A percentile compares a stretch with the other conserved stretches of the same genome.
Conservation (phyloP, 2,113 vertebrate species). For the Forbesichthys agassizii region DNA sequence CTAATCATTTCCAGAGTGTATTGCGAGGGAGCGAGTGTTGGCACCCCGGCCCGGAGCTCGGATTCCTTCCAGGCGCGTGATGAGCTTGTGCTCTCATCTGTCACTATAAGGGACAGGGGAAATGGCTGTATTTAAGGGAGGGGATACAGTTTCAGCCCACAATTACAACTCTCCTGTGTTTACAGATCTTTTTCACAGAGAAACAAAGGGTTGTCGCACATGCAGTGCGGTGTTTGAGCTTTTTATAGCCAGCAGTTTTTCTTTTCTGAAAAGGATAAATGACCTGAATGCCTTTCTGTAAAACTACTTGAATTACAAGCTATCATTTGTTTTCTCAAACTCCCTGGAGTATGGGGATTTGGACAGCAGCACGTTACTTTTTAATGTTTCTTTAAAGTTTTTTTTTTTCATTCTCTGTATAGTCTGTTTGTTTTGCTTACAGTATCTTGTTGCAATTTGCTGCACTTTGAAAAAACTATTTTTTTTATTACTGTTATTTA, state of each 20-base stretch:
- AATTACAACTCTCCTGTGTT: conserved; percentile 75
- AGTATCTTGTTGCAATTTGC: conserved; percentile 14
- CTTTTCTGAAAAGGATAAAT: conserved; percentile 33
- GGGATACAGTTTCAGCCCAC: conserved; percentile 77
- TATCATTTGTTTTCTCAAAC: conserved; percentile 48
- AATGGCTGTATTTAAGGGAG: conserved; percentile 76
- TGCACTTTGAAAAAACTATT: conserved; percentile 3
- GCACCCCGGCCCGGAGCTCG: conserved; percentile 69
- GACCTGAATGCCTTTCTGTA: conserved; percentile 49
- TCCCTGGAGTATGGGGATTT: conserved; percentile 38
- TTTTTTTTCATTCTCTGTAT: background rate
- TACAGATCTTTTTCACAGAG: conserved; percentile 68
- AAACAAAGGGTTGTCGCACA: conserved; percentile 56
- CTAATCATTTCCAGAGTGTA: conserved; percentile 80
- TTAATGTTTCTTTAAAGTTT: conserved; percentile 27
- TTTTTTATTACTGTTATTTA: conserved; percentile 25
- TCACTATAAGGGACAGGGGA: conserved; percentile 77
- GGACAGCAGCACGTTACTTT: conserved; percentile 26
- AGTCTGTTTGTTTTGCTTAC: background rate
- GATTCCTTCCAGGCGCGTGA: conserved; percentile 69
- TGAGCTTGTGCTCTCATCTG: conserved; percentile 74
- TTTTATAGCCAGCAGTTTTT: conserved; percentile 49
- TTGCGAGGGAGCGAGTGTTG: conserved; percentile 67
- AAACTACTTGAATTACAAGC: conserved; percentile 51
- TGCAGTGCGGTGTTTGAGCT: conserved; percentile 59